Conservation (phyloP, 2,797 vertebrate species). For the Poecilia picta region DNA sequence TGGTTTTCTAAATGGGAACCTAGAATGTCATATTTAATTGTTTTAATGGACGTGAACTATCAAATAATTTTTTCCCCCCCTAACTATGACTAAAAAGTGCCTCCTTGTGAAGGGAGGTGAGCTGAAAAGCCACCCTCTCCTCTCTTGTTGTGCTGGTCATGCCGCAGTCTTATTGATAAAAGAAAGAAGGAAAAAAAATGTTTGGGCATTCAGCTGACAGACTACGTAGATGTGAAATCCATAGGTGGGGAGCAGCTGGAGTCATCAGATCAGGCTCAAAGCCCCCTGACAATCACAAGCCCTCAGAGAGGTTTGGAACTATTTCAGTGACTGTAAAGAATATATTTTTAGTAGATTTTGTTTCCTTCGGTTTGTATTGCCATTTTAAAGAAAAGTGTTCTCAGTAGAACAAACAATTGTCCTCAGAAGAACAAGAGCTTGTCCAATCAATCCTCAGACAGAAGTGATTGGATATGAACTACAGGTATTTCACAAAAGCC, state of each 20-base stretch:
- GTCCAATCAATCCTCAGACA: conserved; percentile 25
- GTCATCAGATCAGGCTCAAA: conserved; percentile 53
- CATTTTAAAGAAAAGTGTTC: conserved; percentile 27
- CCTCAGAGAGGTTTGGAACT: conserved; percentile 47
- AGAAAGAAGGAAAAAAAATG: conserved; percentile 67
- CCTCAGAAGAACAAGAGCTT: conserved; percentile 30
- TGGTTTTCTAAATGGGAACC: not conserved
- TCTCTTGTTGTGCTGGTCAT: conserved; percentile 53
- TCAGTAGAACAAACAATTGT: conserved; percentile 6
- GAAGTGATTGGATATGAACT: conserved; percentile 39
- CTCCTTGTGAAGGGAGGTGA: conserved; percentile 30
- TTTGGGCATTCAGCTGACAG: conserved; percentile 75
- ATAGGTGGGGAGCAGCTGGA: conserved; percentile 57
- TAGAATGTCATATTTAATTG: not conserved
- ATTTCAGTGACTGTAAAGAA: conserved; percentile 32
- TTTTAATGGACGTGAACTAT: not conserved
- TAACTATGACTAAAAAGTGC: not conserved
- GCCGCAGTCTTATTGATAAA: conserved; percentile 72
- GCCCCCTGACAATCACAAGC: conserved; percentile 57
- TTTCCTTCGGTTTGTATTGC: conserved; percentile 43
- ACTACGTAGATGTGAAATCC: conserved; percentile 70
- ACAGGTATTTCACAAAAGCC: conserved; percentile 23
- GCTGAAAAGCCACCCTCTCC: conserved; percentile 28
- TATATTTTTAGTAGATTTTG: conserved; percentile 50
- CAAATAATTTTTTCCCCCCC: not conserved